phyloP scores from a whole-genome alignment of 2,797 vertebrate species.

The Crax fasciolata region DNA sequence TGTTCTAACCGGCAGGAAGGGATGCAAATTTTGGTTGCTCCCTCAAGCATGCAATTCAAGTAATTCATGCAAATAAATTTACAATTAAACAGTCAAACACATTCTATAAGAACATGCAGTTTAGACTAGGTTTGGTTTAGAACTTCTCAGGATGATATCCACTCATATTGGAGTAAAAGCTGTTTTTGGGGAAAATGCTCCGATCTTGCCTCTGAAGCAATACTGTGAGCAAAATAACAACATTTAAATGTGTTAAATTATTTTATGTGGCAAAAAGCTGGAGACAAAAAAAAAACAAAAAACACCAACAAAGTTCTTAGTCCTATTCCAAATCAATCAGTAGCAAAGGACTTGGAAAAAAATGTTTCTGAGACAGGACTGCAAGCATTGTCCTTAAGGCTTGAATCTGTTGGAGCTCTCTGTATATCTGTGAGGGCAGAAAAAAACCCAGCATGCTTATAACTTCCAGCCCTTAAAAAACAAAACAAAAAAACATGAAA shows the following conservation, averaged over 20 bases:
- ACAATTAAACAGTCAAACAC: background rate
- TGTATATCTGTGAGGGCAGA: background rate
- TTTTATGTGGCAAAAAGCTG: background rate
- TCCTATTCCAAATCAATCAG: constrained; percentile 14
- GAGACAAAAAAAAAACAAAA: constrained; percentile 14
- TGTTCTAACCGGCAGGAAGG: background rate
- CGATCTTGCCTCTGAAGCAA: background rate
- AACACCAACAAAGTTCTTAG: background rate
- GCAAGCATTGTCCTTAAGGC: background rate
- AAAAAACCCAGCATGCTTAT: background rate
- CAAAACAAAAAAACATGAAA: background rate
- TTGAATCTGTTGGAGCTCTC: constrained; percentile 10
- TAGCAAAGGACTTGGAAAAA: background rate
- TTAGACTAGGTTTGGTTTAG: background rate
- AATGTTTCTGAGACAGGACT: background rate
- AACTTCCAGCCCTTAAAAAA: background rate
- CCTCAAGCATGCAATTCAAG: background rate
- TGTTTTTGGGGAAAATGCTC: background rate
- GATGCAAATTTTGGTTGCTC: background rate
- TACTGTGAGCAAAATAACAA: background rate
- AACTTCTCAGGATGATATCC: background rate
- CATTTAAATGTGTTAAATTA: constrained; percentile 4
- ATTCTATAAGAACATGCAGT: background rate
- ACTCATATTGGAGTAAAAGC: background rate
- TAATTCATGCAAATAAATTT: background rate